Conservation (phyloP, 1,140 invertebrate species). For the Drosophila kanapiae region DNA sequence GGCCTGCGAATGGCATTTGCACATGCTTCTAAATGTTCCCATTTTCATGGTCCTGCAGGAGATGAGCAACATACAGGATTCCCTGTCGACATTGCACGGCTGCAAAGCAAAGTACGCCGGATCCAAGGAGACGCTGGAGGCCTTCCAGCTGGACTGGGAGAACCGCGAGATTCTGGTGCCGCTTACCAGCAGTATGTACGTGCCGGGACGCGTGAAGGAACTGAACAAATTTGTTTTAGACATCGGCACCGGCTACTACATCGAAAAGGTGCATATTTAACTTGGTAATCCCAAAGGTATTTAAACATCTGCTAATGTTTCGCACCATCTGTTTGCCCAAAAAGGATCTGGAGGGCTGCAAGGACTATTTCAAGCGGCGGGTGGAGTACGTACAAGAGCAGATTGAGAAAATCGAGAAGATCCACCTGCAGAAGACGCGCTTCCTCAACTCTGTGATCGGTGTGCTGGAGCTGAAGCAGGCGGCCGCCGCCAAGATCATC, state of each 20-base stretch:
- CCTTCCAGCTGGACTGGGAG: conserved; percentile 90
- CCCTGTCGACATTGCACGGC: conserved; percentile 94
- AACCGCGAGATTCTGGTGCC: conserved; percentile 95
- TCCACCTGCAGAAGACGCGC: conserved; percentile 94
- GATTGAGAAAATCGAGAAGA: conserved; percentile 96
- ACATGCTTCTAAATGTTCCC: conserved; percentile 51
- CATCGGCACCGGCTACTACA: conserved; percentile 97
- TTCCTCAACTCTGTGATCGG: conserved; percentile 92
- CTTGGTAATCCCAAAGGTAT: neutral
- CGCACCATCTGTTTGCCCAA: conserved; percentile 53
- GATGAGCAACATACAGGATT: conserved; percentile 94
- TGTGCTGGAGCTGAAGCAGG: conserved; percentile 89
- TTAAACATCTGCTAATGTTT: neutral
- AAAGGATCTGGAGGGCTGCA: conserved; percentile 91
- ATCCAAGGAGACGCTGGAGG: conserved; percentile 93
- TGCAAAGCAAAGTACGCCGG: conserved; percentile 96
- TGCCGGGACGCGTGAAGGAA: conserved; percentile 93
- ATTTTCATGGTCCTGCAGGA: conserved; percentile 87
- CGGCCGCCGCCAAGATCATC: conserved; percentile 65
- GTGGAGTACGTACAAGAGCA: conserved; percentile 96
- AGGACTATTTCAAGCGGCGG: conserved; percentile 97
- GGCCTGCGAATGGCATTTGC: conserved; percentile 18
- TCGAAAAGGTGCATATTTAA: conserved; percentile 90
- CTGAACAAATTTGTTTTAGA: conserved; percentile 95
- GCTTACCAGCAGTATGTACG: conserved; percentile 97